Evolutionary conservation across 2,888 invertebrate genomes (phyloP).

Genomic region (Protodeltote pygarga): DNA sequence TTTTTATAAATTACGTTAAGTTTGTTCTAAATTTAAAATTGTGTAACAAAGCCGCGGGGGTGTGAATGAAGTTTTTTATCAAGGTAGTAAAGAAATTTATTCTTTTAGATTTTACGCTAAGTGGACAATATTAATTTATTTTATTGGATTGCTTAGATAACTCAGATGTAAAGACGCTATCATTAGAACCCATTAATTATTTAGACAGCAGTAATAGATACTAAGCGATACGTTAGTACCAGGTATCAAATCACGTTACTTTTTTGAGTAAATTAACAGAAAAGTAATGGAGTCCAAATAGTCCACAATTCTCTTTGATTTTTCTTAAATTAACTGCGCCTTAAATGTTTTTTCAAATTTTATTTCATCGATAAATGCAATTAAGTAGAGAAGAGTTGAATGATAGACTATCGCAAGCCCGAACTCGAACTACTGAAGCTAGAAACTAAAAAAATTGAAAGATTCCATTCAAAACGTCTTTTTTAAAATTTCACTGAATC

Average conservation of each 20-base stretch:
- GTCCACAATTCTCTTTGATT: too few relatives aligned
- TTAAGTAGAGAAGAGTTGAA: too few relatives aligned
- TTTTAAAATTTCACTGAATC: too few relatives aligned
- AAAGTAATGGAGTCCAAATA: too few relatives aligned
- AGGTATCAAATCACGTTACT: neutral
- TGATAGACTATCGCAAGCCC: too few relatives aligned
- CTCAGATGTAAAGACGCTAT: conserved; percentile 8
- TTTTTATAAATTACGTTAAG: conserved; percentile 8
- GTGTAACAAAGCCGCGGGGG: conserved; percentile 39
- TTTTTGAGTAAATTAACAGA: conserved; percentile 7
- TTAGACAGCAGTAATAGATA: conserved; percentile 17
- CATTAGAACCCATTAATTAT: conserved; percentile 31
- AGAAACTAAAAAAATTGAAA: too few relatives aligned
- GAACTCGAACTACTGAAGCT: too few relatives aligned
- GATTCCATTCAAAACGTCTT: too few relatives aligned
- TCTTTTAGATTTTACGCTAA: conserved; percentile 30
- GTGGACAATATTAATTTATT: conserved; percentile 24
- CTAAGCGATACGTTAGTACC: neutral
- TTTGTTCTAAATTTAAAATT: conserved; percentile 26
- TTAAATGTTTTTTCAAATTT: too few relatives aligned
- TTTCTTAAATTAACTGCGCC: too few relatives aligned
- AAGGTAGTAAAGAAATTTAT: conserved; percentile 37
- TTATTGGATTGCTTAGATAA: conserved; percentile 19
- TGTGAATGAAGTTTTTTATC: conserved; percentile 42
- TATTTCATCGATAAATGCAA: too few relatives aligned